Evolutionary conservation across 2,797 vertebrate genomes (phyloP), one percentile per base, ranked within the genome.

Genomic region (Phataginus tricuspis): DNA sequence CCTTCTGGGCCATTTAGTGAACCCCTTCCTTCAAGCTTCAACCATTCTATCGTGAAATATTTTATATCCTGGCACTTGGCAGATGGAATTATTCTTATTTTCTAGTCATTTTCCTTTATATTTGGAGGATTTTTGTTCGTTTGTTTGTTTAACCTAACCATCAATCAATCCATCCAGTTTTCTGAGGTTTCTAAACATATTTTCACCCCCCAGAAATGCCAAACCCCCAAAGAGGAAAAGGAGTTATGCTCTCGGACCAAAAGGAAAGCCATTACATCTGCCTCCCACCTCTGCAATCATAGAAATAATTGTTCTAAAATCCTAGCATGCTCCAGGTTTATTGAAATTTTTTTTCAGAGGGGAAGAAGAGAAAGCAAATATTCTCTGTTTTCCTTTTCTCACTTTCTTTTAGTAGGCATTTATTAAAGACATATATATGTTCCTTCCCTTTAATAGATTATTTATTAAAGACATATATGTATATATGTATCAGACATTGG

Each of bases 41-140:
- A 49, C 8, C n/a, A 15, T 83, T 83, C 53, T 63, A 15, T 74
- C 27, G 59, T 86, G 66, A 91, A 82, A 12, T 85, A 77, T 66
- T 96, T 96, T 86, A 92, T 77, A 55, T 92, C 91, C 42, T 96
- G n/a, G 21, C 49, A 29, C 34, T 31, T 82, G 34, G 37, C 15
- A 83, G n/a, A 64, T 89, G 42, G 45, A 69, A 55, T 78, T 82
- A 31, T 84, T 92, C 29, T 80, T 72, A 51, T 53, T 82, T 87
- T 93, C 29, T 85, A 93, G 88, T 55, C 7, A 85, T 55, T 86
- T 94, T 64, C 11, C 29, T 91, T 92, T 93, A 19, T 42, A 39
- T 42, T 87, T 92, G 49, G 29, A 90, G 39, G 14, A 11, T 68
- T 89, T 84, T 72, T 42, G 25, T 74, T 45, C 77, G 8, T 68